Percentiles rank a stretch among this genome's conserved stretches.
Evolutionary conservation across 2,888 invertebrate species (phyloP).

Genomic region (Nephrocerus scutellatus): DNA sequence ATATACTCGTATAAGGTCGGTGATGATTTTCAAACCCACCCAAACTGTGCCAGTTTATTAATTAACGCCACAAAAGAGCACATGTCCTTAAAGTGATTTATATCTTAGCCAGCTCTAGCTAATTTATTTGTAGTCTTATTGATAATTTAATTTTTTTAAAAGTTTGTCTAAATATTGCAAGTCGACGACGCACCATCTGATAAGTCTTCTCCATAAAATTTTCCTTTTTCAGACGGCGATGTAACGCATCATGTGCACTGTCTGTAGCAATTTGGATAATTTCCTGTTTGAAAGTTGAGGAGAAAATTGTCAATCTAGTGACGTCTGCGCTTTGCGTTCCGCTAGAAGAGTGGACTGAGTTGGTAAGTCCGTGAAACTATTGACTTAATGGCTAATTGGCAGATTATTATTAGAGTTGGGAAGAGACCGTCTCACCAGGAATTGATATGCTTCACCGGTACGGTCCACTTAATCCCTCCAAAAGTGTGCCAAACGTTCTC

Average conservation of each 20-base stretch:
- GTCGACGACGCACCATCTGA: no score
- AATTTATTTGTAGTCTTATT: no score
- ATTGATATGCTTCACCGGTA: constrained; percentile 45
- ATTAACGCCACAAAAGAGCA: no score
- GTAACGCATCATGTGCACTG: constrained; percentile 40
- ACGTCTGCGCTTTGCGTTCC: constrained; percentile 38
- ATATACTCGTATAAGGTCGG: no score
- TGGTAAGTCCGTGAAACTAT: constrained; percentile 26
- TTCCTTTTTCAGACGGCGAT: constrained; percentile 32
- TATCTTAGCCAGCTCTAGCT: no score
- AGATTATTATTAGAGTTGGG: constrained; percentile 44
- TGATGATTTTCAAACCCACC: no score
- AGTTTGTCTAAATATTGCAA: no score
- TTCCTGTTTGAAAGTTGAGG: constrained; percentile 37
- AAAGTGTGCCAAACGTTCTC: constrained; percentile 30
- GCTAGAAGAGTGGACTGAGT: constrained; percentile 43
- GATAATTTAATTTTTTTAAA: no score
- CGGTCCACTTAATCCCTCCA: constrained; percentile 39
- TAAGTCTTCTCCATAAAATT: neutral
- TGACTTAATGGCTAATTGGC: no score
- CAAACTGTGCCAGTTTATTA: no score
- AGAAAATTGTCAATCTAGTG: constrained; percentile 36
- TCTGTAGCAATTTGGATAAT: constrained; percentile 37
- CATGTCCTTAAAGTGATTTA: no score
- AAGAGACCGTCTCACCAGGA: constrained; percentile 43